Percentiles rank a stretch among this genome's conserved stretches.
Conservation (phyloP, 1,140 invertebrate genomes). For the Heliconius congener region DNA sequence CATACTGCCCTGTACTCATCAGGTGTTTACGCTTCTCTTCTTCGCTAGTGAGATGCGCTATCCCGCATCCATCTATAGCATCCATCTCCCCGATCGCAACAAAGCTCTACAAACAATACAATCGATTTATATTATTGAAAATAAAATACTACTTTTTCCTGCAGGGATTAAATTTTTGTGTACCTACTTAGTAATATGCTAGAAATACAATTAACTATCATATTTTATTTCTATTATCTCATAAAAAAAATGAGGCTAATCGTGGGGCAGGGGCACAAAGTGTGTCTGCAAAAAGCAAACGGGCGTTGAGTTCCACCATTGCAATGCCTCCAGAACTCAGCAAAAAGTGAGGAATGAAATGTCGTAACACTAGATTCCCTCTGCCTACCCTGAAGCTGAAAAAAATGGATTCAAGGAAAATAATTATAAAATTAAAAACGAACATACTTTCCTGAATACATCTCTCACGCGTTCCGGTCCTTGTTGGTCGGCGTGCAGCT, state of each 20-base stretch:
- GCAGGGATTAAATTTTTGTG: too few species aligned
- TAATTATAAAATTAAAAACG: neutral
- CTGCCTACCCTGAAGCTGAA: too few species aligned
- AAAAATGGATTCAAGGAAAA: too few species aligned
- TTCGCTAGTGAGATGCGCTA: constrained; percentile 66
- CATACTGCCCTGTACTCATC: constrained; percentile 59
- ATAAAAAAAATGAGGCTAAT: too few species aligned
- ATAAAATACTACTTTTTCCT: too few species aligned
- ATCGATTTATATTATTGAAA: neutral
- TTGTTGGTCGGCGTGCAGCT: constrained; percentile 64
- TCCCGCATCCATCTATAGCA: constrained; percentile 75
- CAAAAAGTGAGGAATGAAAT: too few species aligned
- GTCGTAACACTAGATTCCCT: too few species aligned
- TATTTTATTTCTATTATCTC: too few species aligned
- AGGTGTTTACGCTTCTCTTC: constrained; percentile 66
- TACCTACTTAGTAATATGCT: neutral
- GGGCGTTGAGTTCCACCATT: too few species aligned
- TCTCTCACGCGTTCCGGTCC: constrained; percentile 51
- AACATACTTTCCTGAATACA: constrained; percentile 69
- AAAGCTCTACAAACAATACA: constrained; percentile 58
- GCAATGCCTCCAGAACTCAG: too few species aligned
- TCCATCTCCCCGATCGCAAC: constrained; percentile 73
- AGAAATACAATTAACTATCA: neutral
- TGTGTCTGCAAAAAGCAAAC: too few species aligned
- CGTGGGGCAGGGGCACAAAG: too few species aligned